Evolutionary conservation across 1,140 invertebrate genomes (phyloP), one percentile per base, ranked within the genome.

Genomic region (Drosophila virilis): DNA sequence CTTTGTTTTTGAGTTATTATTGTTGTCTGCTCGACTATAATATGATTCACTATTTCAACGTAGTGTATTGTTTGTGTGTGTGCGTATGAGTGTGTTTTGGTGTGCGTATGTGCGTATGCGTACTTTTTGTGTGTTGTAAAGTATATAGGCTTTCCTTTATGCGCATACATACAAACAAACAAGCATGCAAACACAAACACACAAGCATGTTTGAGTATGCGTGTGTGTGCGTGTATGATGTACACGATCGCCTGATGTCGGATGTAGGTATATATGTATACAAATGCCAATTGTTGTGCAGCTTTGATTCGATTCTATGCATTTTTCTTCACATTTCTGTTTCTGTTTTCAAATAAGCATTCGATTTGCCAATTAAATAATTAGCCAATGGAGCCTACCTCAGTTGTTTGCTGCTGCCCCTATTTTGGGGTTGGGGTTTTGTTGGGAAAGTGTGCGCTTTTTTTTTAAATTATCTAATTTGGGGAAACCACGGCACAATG

Each of bases 271-370:
- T 42, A 59, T 46, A 59, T 59, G 57, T 59, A 59, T 59, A 59
- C 42, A 59, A 59, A 59, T 59, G 57, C 57, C 57, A 59, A 59
- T 46, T 46, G 12, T 15, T 46, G 10, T 57, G 37, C 35, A 55
- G 10, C 9, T 35, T 55, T 7, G 7, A 1, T 35, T 37, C 32
- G 33, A 17, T 38, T 38, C 22, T 57, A 43, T 32, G 22, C 38
- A 32, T 33, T 2, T 45, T 13, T 45, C 5, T 15, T 59, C 42
- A 32, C 28, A 45, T 35, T 52, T 35, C 50, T 35, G 28, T 28
- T 50, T 50, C 48, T 28, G 6, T 50, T 13, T 48, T 50, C 46
- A 50, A 12, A 28, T n/a, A 50, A 32, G 22, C 46, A 28, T 57
- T 42, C 17, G 54, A 43, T 57, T 57, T 57, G 54, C 54, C 54